These are phyloP conservation scores for Lucifuga dentata DNA, from an alignment of 2,113 vertebrate genomes.

Conservation along the genomic window DNA sequence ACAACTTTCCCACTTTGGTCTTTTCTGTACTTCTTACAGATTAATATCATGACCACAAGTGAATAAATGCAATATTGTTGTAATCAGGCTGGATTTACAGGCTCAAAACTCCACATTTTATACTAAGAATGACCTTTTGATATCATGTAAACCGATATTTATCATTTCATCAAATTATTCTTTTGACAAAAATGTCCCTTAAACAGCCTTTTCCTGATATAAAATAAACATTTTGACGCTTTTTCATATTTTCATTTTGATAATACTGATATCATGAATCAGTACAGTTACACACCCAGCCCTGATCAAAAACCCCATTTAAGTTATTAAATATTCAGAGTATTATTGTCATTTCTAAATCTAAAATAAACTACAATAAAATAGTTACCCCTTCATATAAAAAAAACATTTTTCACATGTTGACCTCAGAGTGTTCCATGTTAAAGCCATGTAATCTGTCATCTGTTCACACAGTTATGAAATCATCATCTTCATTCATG, in stretches of 20 bases:
- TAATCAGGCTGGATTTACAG: not conserved
- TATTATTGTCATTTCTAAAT: conserved; percentile 2
- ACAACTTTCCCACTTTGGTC: not conserved
- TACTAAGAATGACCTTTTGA: not conserved
- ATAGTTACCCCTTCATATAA: not conserved
- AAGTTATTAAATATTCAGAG: conserved; percentile 18
- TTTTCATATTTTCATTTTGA: not conserved
- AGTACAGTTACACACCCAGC: not conserved
- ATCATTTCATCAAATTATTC: too few relatives aligned
- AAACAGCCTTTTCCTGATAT: too few relatives aligned
- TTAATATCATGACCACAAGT: not conserved
- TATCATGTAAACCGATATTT: not conserved
- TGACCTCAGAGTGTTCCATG: not conserved
- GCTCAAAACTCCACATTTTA: not conserved
- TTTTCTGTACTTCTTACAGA: not conserved
- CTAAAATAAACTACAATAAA: not conserved
- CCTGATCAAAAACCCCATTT: not conserved
- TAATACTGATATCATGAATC: too few relatives aligned
- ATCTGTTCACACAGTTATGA: conserved; percentile 4
- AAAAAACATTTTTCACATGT: conserved; percentile 13
- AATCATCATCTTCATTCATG: not conserved
- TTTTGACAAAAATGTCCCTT: not conserved
- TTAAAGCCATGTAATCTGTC: not conserved
- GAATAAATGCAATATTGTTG: not conserved
- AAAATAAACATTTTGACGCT: not conserved